Base-by-base conservation (phyloP, 2,888 invertebrate genomes). In the Cheilosia urbana region DNA sequence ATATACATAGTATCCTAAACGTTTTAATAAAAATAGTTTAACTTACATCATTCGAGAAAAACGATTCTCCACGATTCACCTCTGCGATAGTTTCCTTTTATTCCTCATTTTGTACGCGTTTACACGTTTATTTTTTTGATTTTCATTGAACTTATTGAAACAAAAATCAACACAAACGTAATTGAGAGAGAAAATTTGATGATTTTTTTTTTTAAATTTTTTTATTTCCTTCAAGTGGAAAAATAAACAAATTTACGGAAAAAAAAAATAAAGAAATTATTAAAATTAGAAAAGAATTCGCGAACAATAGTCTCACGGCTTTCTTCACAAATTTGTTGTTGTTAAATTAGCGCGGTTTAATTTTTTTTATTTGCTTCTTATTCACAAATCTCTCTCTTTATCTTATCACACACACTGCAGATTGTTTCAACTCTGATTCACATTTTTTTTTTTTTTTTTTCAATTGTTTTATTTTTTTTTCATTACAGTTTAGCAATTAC, bases 401-500 rank as follows among this genome's bases (percentile, higher is more conserved):
- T 85, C 62, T 83, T 81, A 81, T 87, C 78, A 78, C 77, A 75
- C 75, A 83, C 82, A 73, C 62, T 72, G 78, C 71, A 69, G 24
- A 83, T 83, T 79, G 79, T 83, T 83, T 87, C 66, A 78, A 69
- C 68, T 87, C 80, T 68, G 73, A 81, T 69, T 82, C 60, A 63
- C 71, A 58, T 73, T 49, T 27, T 73, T 45, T 66, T 37, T 57
- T 62, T 47, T 63, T 71, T 37, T 57, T 62, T 47, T 63, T 60
- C 47, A 55, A 69, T 82, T 82, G 69, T 85, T 71, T 81, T 80
- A 63, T 73, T 80, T 68, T 73, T 62, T 87, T 80, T 69, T 62
- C 57, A 58, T 87, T 81, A 79, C 55, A 77, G 79, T 87, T 79
- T 30, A 68, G 89, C 88, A 89, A 89, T 90, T 89, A 89, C 66